These are phyloP conservation scores for Hipparchia semele DNA, from an alignment of 2,888 invertebrate genomes.

Conservation along the genomic window DNA sequence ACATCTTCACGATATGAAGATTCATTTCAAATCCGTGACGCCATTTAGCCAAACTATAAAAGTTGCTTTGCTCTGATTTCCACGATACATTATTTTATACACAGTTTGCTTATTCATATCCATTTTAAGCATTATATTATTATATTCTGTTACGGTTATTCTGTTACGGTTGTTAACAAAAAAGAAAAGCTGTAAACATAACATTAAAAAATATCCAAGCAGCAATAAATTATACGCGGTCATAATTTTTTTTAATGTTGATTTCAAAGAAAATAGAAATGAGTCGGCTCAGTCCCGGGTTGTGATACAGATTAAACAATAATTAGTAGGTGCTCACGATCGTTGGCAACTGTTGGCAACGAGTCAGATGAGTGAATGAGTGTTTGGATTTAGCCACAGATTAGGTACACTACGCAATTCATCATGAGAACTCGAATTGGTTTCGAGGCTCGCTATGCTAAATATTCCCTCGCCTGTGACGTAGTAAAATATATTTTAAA, in stretches of 20 bases:
- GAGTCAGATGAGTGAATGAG: slow-evolving; percentile 41
- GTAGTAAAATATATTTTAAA: slow-evolving; percentile 28
- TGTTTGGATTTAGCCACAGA: slow-evolving; percentile 40
- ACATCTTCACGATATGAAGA: slow-evolving; percentile 49
- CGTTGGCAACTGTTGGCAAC: slow-evolving; percentile 42
- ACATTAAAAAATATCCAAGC: background rate
- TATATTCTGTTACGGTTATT: background rate
- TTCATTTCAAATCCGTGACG: slow-evolving; percentile 14
- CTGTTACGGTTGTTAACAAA: background rate
- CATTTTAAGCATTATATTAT: background rate
- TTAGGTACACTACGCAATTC: slow-evolving; percentile 39
- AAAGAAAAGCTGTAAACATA: background rate
- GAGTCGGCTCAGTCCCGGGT: slow-evolving; percentile 26
- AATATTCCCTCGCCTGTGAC: slow-evolving; percentile 30
- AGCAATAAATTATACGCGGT: slow-evolving; percentile 16
- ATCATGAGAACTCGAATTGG: slow-evolving; percentile 40
- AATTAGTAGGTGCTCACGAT: slow-evolving; percentile 43
- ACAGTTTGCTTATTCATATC: background rate
- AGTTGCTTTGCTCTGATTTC: background rate
- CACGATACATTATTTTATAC: background rate
- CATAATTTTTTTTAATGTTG: slow-evolving; percentile 14
- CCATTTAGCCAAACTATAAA: slow-evolving; percentile 23
- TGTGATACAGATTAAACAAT: slow-evolving; percentile 41
- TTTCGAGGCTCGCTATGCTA: slow-evolving; percentile 34
- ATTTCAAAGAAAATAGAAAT: slow-evolving; percentile 25